These are phyloP conservation scores for Fissipunctia ypsillon DNA, from an alignment of 2,888 invertebrate genomes.

Conservation along the genomic window DNA sequence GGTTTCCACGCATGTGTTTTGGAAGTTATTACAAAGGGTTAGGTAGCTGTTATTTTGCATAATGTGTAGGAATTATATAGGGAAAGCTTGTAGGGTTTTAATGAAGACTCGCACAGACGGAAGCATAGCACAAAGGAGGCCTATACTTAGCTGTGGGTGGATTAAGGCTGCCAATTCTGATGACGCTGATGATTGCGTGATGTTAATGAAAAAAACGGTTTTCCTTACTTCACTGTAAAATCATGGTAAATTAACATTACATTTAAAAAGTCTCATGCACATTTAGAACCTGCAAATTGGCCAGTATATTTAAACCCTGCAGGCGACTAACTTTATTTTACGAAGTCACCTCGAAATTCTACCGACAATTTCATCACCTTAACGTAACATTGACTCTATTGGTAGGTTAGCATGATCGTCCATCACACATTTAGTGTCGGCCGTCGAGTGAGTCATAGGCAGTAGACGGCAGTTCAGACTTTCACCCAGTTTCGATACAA, in stretches of 20 bases:
- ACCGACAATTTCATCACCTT: constrained; percentile 21
- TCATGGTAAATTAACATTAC: no score
- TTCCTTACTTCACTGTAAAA: no score
- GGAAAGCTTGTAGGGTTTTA: constrained; percentile 4
- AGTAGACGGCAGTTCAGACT: constrained; percentile 55
- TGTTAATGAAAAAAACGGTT: no score
- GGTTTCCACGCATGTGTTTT: constrained; percentile 36
- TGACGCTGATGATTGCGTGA: no score
- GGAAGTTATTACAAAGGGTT: constrained; percentile 47
- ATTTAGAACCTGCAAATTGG: no score
- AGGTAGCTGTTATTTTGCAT: constrained; percentile 39
- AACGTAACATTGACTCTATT: constrained; percentile 20
- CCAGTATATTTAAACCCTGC: no score
- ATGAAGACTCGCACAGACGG: no score
- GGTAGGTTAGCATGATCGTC: constrained; percentile 18
- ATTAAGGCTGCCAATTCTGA: no score
- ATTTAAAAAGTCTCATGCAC: no score
- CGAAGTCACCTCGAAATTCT: not conserved
- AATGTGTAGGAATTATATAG: constrained; percentile 38
- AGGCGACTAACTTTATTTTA: not conserved
- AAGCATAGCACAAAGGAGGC: no score
- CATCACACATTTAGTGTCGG: constrained; percentile 51
- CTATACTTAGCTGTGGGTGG: no score
- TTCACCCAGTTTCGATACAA: constrained; percentile 60
- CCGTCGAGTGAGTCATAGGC: constrained; percentile 52